Evolutionary conservation across 2,888 invertebrate genomes (phyloP).

Genomic region (Bombyx huttoni): DNA sequence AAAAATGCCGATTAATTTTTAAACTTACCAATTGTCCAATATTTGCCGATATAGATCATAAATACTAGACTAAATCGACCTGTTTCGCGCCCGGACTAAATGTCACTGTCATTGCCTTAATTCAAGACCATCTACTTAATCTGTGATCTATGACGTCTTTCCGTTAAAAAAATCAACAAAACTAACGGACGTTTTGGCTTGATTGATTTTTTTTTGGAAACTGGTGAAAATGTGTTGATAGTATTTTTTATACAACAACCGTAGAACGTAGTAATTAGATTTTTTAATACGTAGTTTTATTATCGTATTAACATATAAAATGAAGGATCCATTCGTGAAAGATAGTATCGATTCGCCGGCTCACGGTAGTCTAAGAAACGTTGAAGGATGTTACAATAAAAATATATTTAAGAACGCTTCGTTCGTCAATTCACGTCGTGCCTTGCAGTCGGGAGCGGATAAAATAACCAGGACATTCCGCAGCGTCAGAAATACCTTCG

Average conservation of each 20-base stretch:
- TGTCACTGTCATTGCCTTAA: too few species aligned
- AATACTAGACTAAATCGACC: too few species aligned
- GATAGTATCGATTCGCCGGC: conserved; percentile 61
- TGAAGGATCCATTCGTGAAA: conserved; percentile 60
- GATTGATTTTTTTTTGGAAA: conserved; percentile 24
- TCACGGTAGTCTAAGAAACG: conserved; percentile 48
- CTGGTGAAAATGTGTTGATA: conserved; percentile 19
- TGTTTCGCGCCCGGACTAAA: too few species aligned
- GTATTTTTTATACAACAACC: neutral
- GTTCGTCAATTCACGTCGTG: conserved; percentile 75
- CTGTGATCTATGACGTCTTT: conserved; percentile 1
- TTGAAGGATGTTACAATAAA: conserved; percentile 58
- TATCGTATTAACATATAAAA: conserved; percentile 15
- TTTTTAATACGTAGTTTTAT: conserved; percentile 8
- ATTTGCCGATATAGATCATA: too few species aligned
- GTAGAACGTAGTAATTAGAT: neutral
- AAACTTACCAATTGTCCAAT: too few species aligned
- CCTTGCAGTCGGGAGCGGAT: conserved; percentile 76
- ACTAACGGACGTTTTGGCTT: conserved; percentile 29
- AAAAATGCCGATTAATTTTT: too few species aligned
- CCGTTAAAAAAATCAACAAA: conserved; percentile 22
- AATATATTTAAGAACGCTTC: conserved; percentile 55
- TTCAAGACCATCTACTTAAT: neutral
- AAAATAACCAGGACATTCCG: conserved; percentile 78
- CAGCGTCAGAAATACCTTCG: conserved; percentile 76